Conservation (phyloP, 1,140 invertebrate species). For the Drosophila insularis region DNA sequence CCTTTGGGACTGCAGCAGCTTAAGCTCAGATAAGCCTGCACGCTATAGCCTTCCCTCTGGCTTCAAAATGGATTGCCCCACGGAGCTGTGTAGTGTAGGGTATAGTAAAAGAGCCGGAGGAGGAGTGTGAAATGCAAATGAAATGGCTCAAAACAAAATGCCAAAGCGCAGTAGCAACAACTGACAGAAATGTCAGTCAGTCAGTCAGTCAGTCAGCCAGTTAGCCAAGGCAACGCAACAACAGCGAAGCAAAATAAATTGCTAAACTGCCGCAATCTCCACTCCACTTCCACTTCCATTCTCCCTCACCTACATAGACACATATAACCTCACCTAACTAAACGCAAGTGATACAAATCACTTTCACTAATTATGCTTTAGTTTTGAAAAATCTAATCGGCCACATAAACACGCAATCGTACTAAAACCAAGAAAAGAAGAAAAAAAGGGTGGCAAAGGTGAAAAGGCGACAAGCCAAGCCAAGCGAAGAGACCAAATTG, state of each 20-base stretch:
- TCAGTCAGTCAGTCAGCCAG: too few species aligned
- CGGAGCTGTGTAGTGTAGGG: background rate
- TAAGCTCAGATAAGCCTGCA: conserved; percentile 48
- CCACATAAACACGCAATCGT: conserved; percentile 24
- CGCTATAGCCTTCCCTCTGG: conserved; percentile 8
- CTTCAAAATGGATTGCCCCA: conserved; percentile 3
- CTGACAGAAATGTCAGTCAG: conserved; percentile 48
- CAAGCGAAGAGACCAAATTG: conserved; percentile 2
- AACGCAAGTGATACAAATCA: conserved; percentile 61
- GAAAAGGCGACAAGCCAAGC: background rate
- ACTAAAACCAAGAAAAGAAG: conserved; percentile 26
- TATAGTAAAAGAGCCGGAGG: background rate
- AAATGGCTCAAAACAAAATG: conserved; percentile 37
- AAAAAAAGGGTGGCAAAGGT: conserved; percentile 11
- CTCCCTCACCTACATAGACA: too few species aligned
- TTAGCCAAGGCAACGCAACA: conserved; percentile 29
- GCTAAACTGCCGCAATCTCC: background rate
- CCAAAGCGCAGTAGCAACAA: conserved; percentile 21
- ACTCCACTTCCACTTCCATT: background rate
- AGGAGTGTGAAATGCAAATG: conserved; percentile 55
- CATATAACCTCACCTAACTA: background rate
- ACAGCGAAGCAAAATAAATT: conserved; percentile 8
- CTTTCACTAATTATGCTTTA: conserved; percentile 72
- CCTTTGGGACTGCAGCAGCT: conserved; percentile 9
- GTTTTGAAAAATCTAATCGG: conserved; percentile 49